Percentiles rank a stretch among this genome's conserved stretches.
Evolutionary conservation across 1,140 invertebrate species (phyloP).

Genomic region (Achatina immaculata): DNA sequence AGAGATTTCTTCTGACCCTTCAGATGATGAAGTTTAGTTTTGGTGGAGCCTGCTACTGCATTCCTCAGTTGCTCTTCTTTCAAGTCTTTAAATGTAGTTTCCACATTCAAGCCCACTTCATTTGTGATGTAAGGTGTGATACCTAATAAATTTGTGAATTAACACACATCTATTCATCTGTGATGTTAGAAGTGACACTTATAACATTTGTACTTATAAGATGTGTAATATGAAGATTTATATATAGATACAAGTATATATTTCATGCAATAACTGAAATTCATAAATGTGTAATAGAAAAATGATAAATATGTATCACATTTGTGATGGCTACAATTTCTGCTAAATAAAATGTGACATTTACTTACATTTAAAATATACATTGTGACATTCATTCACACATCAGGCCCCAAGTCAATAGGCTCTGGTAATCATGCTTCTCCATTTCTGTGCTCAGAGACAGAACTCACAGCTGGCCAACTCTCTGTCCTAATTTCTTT

Average conservation of each 20-base stretch:
- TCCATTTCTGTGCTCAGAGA: no score
- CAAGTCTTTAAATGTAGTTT: slow-evolving; percentile 59
- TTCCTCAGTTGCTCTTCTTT: slow-evolving; percentile 55
- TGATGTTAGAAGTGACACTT: background rate
- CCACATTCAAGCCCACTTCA: slow-evolving; percentile 69
- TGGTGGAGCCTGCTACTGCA: slow-evolving; percentile 59
- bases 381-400: background rate
- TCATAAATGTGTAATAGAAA: background rate
- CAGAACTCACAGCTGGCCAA: no score
- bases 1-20: slow-evolving; percentile 33
- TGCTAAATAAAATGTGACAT: no score
- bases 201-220: background rate
- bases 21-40: slow-evolving; percentile 58
- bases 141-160: slow-evolving; percentile 55
- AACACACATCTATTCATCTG: background rate
- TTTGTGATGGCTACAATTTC: no score
- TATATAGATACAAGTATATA: background rate
- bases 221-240: no score
- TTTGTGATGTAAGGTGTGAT: slow-evolving; percentile 70
- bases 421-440: no score
- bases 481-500: no score
- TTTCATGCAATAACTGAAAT: background rate
- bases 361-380: no score
- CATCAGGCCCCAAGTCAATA: no score
- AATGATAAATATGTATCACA: no score